Base-by-base conservation (phyloP, 2,113 vertebrate species). In the Cathartes aura region DNA sequence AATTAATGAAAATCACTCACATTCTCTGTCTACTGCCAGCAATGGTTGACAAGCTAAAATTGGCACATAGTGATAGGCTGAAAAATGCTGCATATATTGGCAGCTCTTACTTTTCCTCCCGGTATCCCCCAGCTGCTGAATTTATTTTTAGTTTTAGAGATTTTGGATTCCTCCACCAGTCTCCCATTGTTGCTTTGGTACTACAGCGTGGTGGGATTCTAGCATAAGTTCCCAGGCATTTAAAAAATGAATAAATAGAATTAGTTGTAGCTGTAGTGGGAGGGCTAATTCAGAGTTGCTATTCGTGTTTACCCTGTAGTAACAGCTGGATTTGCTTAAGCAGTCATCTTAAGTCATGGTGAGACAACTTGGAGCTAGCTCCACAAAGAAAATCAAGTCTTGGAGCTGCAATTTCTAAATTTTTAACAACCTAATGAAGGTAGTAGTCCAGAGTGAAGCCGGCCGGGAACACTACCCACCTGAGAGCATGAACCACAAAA, bases 1-100 rank as follows among this genome's bases (percentile, higher is more conserved):
- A 96, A 95, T 94, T 94, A 96, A 91, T 93, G 87, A 96, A 94
- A 94, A 93, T 90, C 73, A 75, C 19, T 90, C 83, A 32, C 30
- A 38, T 87, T 92, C 87, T 80, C 66, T 96, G 66, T 32, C 87
- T 92, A 80, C 53, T 91, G 84, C 87, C 74, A 96, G 70, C 67
- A 94, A 40, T 43, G 36, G 87, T 1, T 87, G 75, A 93, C 63
- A 89, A 97, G 87, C 93, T 95, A 89, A 92, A 96, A 87, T 68
- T 93, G 96, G 91, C 94, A 92, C 78, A 56, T 4, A 85, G 73
- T 17, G n/a, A 92, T 32, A 92, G 80, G 48, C 64, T 17, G 5
- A 94, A 95, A 96, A 95, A 82, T 75, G 52, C 91, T 92, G 87
- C 89, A 50, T 64, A 5, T 64, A n/a, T 93, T 96, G 96, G 91